Percentiles rank a stretch among this genome's conserved stretches.
Conservation (phyloP, 2,113 vertebrate species). For the Erythrocercus mccallii region DNA sequence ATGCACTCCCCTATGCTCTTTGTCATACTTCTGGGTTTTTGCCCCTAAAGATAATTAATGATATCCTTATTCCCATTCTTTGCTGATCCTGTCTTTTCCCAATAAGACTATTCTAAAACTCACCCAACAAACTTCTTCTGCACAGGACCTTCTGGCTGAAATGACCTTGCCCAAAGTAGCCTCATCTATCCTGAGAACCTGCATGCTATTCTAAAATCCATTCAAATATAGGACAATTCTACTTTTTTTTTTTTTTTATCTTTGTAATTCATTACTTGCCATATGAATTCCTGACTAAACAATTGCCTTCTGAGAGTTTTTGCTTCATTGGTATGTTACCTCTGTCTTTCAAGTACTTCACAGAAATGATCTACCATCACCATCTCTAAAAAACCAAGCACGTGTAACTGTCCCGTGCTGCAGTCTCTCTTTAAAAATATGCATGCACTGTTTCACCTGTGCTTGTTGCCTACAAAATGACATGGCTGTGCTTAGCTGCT, state of each 20-base stretch:
- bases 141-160: background rate
- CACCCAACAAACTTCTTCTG: background rate
- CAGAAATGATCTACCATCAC: background rate
- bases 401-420: rapidly evolving
- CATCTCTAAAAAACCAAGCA: background rate
- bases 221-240: background rate
- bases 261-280: background rate
- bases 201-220: background rate
- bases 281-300: background rate
- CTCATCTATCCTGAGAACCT: background rate
- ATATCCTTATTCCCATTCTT: background rate
- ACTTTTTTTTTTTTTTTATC: no score
- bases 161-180: background rate
- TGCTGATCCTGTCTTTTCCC: background rate
- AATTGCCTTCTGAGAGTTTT: background rate
- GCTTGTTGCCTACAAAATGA: background rate
- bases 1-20: background rate
- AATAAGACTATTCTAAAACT: background rate
- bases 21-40: background rate
- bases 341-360: background rate
- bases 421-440: background rate
- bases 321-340: background rate
- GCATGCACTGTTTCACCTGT: background rate
- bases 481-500: background rate
- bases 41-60: background rate